Conservation (phyloP, 2,113 vertebrate genomes). For the Uria lomvia region DNA sequence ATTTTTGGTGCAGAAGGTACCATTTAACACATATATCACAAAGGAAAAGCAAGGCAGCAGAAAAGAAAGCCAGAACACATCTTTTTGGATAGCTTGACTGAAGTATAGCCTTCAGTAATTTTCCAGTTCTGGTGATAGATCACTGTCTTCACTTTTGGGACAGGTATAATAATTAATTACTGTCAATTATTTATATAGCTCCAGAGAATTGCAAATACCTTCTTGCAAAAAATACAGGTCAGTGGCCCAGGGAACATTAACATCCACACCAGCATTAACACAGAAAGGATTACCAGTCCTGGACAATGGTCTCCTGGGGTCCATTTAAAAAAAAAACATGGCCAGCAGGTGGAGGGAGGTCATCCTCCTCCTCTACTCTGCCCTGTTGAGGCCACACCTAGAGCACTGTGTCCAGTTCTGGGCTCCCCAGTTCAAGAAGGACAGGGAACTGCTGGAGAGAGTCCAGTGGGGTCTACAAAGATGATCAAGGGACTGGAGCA, state of each 20-base stretch:
- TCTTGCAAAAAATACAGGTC: background rate
- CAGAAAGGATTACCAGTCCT: background rate
- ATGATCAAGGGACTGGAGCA: background rate
- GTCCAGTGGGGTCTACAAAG: background rate
- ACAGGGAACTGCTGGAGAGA: background rate
- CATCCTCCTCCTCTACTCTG: background rate
- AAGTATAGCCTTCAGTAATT: background rate
- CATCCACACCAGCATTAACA: background rate
- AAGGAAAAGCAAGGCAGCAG: background rate
- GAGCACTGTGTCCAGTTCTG: too few species aligned
- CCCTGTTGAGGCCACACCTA: background rate
- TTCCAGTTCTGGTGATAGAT: background rate
- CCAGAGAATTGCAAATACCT: background rate
- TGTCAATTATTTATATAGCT: constrained; percentile 11
- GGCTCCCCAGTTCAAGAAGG: background rate
- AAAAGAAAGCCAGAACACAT: background rate
- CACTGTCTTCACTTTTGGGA: background rate
- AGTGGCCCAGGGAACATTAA: background rate
- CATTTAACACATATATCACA: background rate
- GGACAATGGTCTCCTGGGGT: background rate
- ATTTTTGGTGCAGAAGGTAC: background rate
- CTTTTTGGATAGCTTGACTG: background rate
- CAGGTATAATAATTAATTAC: constrained; percentile 31
- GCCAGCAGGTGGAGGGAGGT: background rate
- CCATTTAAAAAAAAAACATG: background rate